Base-by-base conservation (phyloP, 2,888 invertebrate genomes). In the Chydorus sphaericus region DNA sequence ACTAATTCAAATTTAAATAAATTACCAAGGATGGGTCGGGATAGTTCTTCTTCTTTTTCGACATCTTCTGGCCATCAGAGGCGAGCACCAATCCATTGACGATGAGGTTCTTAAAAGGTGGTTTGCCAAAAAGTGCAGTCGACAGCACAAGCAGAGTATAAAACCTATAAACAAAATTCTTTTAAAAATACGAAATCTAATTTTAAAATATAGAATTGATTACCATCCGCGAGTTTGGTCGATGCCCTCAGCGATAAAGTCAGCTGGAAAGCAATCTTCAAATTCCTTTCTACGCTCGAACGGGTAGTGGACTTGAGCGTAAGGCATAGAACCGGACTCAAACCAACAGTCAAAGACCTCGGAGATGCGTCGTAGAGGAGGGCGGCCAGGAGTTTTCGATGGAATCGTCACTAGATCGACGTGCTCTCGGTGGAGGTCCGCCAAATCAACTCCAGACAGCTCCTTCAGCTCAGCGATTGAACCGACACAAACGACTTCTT, bases 271-370 rank as follows among this genome's bases (percentile, higher is more conserved):
- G 61, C 80, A 78, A 37, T 84, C 84, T 60, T 88, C 83, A 69
- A 96, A 96, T 56, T 86, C 83, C 66, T 85, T 85, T 62, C 77
- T 77, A n/a, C n/a, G n/a, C n/a, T 96, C 91, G 70, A 98, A 98
- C 0, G 98, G 98, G 69, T 89, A 98, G 71, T 96, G 94, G 63
- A 81, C 78, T 68, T 94, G 93, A 0, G 93, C 97, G 66, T 94
- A 98, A 0, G 98, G 98, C 98, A 98, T 98, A 20, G 93, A 91
- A 4, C 98, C 97, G 1, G 94, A 94, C 70, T 99, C 98, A 72
- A 99, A 99, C 98, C 98, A 99, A 69, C 98, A 99, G 71, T 99
- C 98, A 71, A 99, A 99, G 0, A 99, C 97, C 71, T 97, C 94
- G 0, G 83, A 67, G 4, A 98, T 82, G 55, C 98, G 78, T 60